Evolutionary conservation across 2,113 vertebrate species (phyloP).

Genomic region (Podarcis raffonei): DNA sequence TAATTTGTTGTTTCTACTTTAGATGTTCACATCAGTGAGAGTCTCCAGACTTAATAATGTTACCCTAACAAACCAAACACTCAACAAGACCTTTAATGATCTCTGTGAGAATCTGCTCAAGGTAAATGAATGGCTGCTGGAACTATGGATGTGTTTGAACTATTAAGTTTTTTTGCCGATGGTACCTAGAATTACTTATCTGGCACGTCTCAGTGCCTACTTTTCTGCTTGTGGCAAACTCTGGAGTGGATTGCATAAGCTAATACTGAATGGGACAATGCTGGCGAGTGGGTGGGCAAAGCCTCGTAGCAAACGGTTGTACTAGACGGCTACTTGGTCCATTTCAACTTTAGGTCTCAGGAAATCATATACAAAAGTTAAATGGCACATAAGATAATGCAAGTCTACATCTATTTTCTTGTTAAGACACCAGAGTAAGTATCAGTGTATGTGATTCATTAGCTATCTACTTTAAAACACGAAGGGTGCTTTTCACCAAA

Average conservation of each 20-base stretch:
- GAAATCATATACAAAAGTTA: not conserved
- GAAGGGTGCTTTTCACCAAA: not conserved
- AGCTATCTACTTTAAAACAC: not conserved
- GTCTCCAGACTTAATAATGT: slow-evolving; percentile 89
- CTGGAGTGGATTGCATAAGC: not conserved
- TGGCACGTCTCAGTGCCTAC: not conserved
- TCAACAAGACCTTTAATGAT: slow-evolving; percentile 97
- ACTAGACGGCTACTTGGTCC: not conserved
- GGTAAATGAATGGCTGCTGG: slow-evolving; percentile 73
- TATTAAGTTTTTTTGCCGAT: too few relatives aligned
- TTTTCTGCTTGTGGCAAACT: not conserved
- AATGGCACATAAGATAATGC: not conserved
- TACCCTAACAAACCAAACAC: slow-evolving; percentile 92
- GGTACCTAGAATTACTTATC: not conserved
- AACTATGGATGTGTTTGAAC: not conserved
- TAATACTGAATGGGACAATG: not conserved
- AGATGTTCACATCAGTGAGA: slow-evolving; percentile 99
- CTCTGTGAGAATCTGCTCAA: slow-evolving; percentile 97
- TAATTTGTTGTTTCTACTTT: slow-evolving; percentile 35
- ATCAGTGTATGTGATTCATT: not conserved
- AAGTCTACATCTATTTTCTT: not conserved
- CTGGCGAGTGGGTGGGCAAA: too few relatives aligned
- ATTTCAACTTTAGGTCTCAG: not conserved
- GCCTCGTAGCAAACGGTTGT: not conserved
- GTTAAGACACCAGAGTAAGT: not conserved